These are phyloP conservation scores for Drosophila subpulchrella DNA, from an alignment of 1,140 invertebrate species.

Conservation along the genomic window DNA sequence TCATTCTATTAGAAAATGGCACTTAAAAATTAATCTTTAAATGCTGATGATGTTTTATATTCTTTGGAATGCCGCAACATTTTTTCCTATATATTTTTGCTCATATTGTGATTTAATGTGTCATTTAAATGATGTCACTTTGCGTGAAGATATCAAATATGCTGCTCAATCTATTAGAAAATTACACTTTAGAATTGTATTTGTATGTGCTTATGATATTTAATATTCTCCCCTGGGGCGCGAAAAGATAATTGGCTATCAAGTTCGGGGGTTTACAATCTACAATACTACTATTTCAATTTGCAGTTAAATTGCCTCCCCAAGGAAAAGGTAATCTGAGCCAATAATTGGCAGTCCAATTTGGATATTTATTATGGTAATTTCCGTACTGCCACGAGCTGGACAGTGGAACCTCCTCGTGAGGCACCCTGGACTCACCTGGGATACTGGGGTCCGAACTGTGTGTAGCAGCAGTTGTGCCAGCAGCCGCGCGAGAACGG, in stretches of 20 bases:
- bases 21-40: no score
- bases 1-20: no score
- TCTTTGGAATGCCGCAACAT: no score
- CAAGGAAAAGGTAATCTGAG: not conserved
- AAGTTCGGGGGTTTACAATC: not conserved
- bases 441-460: slow-evolving; percentile 98
- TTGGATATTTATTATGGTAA: not conserved
- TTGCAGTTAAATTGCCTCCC: slow-evolving; percentile 1
- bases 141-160: not conserved
- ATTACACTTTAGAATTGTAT: not conserved
- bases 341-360: slow-evolving; percentile 9
- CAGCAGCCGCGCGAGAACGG: slow-evolving; percentile 97
- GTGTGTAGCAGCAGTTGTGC: slow-evolving; percentile 96
- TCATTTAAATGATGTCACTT: not conserved
- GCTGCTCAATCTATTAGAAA: not conserved
- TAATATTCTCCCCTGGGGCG: not conserved
- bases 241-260: slow-evolving; percentile 2
- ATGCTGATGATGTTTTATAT: no score
- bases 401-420: not conserved
- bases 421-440: slow-evolving; percentile 87
- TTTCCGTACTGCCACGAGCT: not conserved
- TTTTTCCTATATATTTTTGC: no score
- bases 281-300: slow-evolving; percentile 5
- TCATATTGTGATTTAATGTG: not conserved
- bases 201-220: not conserved